Base-by-base conservation (phyloP, 2,797 vertebrate genomes). In the Neoniphon sammara region DNA sequence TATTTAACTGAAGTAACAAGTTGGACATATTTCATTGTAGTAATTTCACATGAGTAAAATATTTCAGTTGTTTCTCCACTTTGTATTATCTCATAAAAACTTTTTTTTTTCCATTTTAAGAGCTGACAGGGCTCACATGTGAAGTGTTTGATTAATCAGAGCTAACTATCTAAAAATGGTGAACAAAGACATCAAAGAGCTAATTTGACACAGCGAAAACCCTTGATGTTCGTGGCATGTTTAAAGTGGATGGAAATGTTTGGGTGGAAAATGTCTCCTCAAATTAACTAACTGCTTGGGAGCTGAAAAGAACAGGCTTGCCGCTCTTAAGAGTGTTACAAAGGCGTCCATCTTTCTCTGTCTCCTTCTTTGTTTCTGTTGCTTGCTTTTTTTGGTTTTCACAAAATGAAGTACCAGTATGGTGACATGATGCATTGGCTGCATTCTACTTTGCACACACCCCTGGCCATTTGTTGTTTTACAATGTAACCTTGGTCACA, bases 141-240 rank as follows among this genome's bases (percentile, higher is more conserved):
- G 56, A 53, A 67, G 64, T 50, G n/a, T 18, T 31, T 21, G 18
- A 81, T 39, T 8, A 39, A 39, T 39, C 36, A 39, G 36, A 2
- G 52, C 47, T 34, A 50, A 14, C 27, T 14, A 44, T 59, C 36
- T 70, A 20, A 31, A 75, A 63, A 68, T 1, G 5, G 7, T 42
- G 67, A 50, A 61, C 21, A 71, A 66, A 66, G 49, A 71, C 15
- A 78, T 78, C 65, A 57, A 63, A 71, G 15, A 69, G 17, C 17
- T 66, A 44, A 12, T 42, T 49, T 27, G 66, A 30, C 4, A 47
- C 36, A 6, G 23, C 46, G 46, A 81, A 66, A 70, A 23, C n/a
- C 30, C 21, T 34, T 11, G 4, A 58, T 68, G 55, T 49, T 64
- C 30, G 5, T 15, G 49, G 8, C 21, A 0, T 34, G 23, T 67